Evolutionary conservation across 1,140 invertebrate genomes (phyloP).

Genomic region (Trichonephila clavipes): DNA sequence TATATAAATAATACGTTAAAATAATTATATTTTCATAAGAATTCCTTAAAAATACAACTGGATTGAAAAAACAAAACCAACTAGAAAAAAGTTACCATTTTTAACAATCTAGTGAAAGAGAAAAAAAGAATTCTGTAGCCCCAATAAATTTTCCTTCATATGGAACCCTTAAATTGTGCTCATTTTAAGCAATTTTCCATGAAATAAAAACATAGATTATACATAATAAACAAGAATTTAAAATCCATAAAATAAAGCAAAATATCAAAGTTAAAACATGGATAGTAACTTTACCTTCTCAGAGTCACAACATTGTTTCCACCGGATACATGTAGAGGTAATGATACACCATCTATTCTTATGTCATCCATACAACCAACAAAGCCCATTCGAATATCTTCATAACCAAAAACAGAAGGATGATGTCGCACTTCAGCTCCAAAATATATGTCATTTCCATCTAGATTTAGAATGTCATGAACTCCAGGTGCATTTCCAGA

Average conservation of each 20-base stretch:
- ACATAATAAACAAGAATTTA: no score
- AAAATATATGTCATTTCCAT: constrained; percentile 90
- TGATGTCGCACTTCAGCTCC: constrained; percentile 89
- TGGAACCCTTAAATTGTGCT: no score
- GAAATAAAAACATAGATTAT: no score
- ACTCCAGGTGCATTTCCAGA: constrained; percentile 91
- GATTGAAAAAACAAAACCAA: no score
- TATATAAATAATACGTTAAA: no score
- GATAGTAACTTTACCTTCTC: constrained; percentile 46
- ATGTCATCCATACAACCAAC: constrained; percentile 95
- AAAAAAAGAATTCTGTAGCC: no score
- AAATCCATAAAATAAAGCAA: neutral
- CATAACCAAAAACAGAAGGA: constrained; percentile 82
- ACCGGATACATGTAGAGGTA: constrained; percentile 89
- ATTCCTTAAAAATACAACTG: no score
- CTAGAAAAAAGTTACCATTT: no score
- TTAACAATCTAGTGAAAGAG: no score
- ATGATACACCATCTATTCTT: constrained; percentile 87
- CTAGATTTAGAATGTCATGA: constrained; percentile 91
- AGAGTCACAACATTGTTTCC: constrained; percentile 83
- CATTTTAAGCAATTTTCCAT: no score
- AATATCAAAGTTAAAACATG: neutral
- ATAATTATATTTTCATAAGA: no score
- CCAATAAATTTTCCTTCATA: no score
- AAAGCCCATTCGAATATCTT: constrained; percentile 89